Evolutionary conservation across 2,888 invertebrate genomes (phyloP).

Genomic region (Ypsolopha scabrella): DNA sequence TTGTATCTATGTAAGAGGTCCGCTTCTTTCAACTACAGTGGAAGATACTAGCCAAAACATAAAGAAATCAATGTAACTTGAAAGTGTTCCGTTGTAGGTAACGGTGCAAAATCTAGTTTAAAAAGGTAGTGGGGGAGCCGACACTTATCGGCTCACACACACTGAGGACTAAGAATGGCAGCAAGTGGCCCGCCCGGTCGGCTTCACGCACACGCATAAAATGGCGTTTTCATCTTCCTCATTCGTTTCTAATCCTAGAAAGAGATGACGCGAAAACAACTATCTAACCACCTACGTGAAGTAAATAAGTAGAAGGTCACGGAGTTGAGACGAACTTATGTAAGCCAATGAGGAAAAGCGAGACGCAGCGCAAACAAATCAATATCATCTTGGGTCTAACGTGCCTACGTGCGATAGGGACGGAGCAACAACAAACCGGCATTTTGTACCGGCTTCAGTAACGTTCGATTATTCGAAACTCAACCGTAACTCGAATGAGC

Average conservation of each 20-base stretch:
- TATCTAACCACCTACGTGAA: conserved; percentile 44
- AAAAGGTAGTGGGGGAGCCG: background rate
- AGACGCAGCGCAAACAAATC: conserved; percentile 72
- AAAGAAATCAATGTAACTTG: background rate
- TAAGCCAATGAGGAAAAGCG: conserved; percentile 42
- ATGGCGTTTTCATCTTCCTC: conserved; percentile 48
- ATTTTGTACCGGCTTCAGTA: conserved; percentile 43
- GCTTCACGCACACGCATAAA: conserved; percentile 9
- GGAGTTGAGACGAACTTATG: conserved; percentile 43
- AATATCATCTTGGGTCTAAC: conserved; percentile 44
- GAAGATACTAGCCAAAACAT: background rate
- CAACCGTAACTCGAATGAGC: conserved; percentile 22
- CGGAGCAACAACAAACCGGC: conserved; percentile 66
- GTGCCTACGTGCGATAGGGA: conserved; percentile 55
- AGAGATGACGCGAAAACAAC: conserved; percentile 64
- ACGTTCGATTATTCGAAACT: conserved; percentile 21
- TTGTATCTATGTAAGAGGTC: too few relatives aligned
- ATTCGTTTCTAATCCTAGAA: conserved; percentile 44
- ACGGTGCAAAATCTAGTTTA: conserved; percentile 5
- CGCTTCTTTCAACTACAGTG: conserved; percentile 13
- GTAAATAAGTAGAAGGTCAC: conserved; percentile 64
- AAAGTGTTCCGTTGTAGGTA: background rate
- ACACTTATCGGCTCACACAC: background rate
- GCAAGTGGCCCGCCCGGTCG: background rate
- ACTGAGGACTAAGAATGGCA: background rate